These are phyloP conservation scores for Salminus brasiliensis DNA, from an alignment of 2,113 vertebrate species.

Conservation along the genomic window DNA sequence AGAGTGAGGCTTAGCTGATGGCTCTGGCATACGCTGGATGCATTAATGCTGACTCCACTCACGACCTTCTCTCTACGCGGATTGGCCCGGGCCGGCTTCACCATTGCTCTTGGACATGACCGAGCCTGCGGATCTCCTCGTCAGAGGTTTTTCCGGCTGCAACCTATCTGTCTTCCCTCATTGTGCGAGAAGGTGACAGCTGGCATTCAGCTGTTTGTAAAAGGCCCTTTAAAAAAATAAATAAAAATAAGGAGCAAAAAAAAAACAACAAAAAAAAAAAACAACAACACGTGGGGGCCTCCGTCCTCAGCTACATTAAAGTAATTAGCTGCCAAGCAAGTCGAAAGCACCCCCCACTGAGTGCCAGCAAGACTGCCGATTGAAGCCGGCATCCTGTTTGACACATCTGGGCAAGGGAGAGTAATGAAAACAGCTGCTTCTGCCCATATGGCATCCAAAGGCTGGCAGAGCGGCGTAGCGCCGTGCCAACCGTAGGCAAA, in stretches of 20 bases:
- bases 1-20: constrained; percentile 46
- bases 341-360: constrained; percentile 92
- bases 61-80: constrained; percentile 70
- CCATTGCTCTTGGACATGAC: constrained; percentile 65
- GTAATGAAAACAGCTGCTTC: constrained; percentile 99
- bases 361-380: constrained; percentile 83
- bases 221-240: constrained; percentile 81
- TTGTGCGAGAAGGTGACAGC: constrained; percentile 86
- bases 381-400: constrained; percentile 94
- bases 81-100: constrained; percentile 56
- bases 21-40: constrained; percentile 25
- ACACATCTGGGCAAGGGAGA: constrained; percentile 99
- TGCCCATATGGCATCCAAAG: constrained; percentile 96
- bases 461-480: constrained; percentile 87
- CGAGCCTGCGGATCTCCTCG: constrained; percentile 67
- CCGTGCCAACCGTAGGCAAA: constrained; percentile 97
- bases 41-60: constrained; percentile 57
- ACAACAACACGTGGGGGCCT: constrained; percentile 77
- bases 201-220: constrained; percentile 91
- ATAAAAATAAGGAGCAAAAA: not conserved
- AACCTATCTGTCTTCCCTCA: constrained; percentile 79
- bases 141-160: constrained; percentile 64
- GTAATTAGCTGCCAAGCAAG: constrained; percentile 97
- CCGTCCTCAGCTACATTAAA: constrained; percentile 88
- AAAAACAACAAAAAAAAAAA: constrained; percentile 67